Base-by-base conservation (phyloP, 2,888 invertebrate species). In the Meganola albula region DNA sequence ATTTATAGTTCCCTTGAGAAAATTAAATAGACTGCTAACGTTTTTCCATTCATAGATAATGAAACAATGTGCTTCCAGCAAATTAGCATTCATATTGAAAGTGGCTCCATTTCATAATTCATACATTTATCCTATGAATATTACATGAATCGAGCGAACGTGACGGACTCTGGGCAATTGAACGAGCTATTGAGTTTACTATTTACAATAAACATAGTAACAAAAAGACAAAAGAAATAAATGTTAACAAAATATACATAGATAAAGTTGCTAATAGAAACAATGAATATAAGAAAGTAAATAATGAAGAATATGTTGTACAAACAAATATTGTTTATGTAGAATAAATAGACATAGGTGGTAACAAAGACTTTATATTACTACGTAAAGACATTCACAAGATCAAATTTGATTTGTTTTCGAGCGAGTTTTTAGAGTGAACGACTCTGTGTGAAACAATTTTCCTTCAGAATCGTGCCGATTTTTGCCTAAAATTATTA, bases 61-160 rank as follows among this genome's bases (percentile, higher is more conserved):
- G 32, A 26, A 38, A 48, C 50, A 37, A 42, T 20, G n/a, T 20
- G 20, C 23, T 39, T n/a, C 27, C 23, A 39, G 30, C 32, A 41
- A 51, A 61, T 61, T 61, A 53, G 53, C 56, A 58, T 61, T 51
- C 47, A 55, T 56, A 61, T 61, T 56, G 58, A 34, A 47, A 44
- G 41, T 40, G 32, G 18, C 32, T 31, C 40, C 38, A 49, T 46
- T 50, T 37, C 37, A 45, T 47, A 53, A 56, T 54, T 51, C 52
- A 58, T 52, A 52, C 53, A 50, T 44, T 48, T 41, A 44, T 31
- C 31, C 40, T 38, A 53, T 60, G 55, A 57, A 60, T 60, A 53
- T 57, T 51, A 46, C 44, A 60, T 60, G 54, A 41, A 46, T 44
- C 36, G 37, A 18, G 10, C 37, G 31, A 35, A 27, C 37, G 40